These are phyloP conservation scores for Parthenolecanium corni DNA, from an alignment of 2,888 invertebrate genomes.

Conservation along the genomic window DNA sequence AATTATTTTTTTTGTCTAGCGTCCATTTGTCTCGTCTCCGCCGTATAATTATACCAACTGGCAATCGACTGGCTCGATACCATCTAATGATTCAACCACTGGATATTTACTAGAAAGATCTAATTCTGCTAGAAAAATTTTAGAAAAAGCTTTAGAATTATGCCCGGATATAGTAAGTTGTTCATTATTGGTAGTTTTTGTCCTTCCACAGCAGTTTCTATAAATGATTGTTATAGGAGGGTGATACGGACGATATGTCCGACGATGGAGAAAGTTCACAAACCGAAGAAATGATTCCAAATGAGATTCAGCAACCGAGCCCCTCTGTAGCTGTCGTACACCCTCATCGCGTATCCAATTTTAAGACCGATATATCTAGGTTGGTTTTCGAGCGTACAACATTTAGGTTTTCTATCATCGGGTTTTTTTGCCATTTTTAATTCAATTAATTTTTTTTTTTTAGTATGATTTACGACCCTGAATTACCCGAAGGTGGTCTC, in stretches of 20 bases:
- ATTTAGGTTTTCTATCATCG: not conserved
- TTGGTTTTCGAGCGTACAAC: not conserved
- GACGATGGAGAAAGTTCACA: slow-evolving; percentile 35
- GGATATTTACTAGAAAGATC: slow-evolving; percentile 90
- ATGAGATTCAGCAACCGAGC: slow-evolving; percentile 5
- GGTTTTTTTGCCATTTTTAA: not conserved
- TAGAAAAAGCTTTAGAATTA: slow-evolving; percentile 64
- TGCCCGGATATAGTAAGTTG: slow-evolving; percentile 42
- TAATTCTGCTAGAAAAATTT: slow-evolving; percentile 79
- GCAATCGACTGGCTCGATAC: slow-evolving; percentile 46
- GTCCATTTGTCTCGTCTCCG: slow-evolving; percentile 47
- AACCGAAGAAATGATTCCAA: slow-evolving; percentile 30
- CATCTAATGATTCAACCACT: slow-evolving; percentile 88
- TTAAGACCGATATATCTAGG: slow-evolving; percentile 1
- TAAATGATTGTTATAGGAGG: slow-evolving; percentile 32
- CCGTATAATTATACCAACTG: slow-evolving; percentile 86
- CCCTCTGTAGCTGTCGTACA: not conserved
- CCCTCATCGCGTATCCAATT: slow-evolving; percentile 1
- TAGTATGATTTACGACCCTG: not conserved
- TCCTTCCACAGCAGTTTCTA: too few species aligned
- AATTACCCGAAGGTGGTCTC: not conserved
- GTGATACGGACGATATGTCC: slow-evolving; percentile 35
- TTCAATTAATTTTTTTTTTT: not conserved
- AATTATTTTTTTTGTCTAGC: slow-evolving; percentile 35
- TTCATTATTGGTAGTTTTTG: too few species aligned